Evolutionary conservation across 1,140 invertebrate species (phyloP).

Genomic region (Bombus impatiens): DNA sequence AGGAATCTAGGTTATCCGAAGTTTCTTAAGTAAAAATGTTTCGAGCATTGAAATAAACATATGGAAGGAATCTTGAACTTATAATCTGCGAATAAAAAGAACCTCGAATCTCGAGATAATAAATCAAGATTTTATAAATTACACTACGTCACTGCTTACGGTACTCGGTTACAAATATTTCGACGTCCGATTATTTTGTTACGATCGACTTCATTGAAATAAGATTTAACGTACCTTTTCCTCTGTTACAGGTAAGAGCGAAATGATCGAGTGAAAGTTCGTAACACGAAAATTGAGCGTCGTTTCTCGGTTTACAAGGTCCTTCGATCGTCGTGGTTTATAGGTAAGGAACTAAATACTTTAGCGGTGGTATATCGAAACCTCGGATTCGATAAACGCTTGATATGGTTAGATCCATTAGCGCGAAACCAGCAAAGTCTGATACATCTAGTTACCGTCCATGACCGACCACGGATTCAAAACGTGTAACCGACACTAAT

Average conservation of each 20-base stretch:
- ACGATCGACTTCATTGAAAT: no score
- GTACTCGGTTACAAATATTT: neutral
- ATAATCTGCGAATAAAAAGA: neutral
- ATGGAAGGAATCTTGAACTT: neutral
- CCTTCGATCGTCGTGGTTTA: slow-evolving; percentile 28
- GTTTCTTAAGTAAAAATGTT: slow-evolving; percentile 21
- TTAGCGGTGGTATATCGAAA: slow-evolving; percentile 27
- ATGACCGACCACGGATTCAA: neutral
- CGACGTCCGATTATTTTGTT: no score
- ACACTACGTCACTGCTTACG: no score
- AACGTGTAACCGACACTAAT: neutral
- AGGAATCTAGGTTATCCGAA: neutral
- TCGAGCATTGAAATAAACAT: neutral
- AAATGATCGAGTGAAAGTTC: neutral
- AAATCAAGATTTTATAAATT: neutral
- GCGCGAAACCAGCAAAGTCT: slow-evolving; percentile 48
- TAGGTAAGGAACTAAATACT: slow-evolving; percentile 63
- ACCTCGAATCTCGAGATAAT: neutral
- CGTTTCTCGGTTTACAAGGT: neutral
- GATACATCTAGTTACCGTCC: slow-evolving; percentile 31
- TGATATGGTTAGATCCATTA: slow-evolving; percentile 52
- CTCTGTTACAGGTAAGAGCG: slow-evolving; percentile 36
- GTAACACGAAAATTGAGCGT: neutral
- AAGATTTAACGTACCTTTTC: no score
- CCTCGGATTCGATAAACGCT: slow-evolving; percentile 56